Percentiles rank a stretch among this genome's conserved stretches.
These are phyloP conservation scores for Emmelina monodactyla DNA, from an alignment of 2,888 invertebrate species.

Conservation along the genomic window DNA sequence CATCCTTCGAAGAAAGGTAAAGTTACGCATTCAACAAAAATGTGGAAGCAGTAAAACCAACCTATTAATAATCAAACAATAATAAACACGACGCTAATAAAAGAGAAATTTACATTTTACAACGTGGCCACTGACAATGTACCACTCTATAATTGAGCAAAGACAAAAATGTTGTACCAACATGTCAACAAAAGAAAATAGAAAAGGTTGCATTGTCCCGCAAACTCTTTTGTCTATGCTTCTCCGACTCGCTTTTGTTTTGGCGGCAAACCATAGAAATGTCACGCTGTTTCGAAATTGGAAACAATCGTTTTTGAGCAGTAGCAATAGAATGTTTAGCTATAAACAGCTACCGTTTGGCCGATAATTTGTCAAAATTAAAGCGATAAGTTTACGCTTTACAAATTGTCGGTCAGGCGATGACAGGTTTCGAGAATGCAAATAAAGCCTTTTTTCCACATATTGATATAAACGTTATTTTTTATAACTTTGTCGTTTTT, in stretches of 20 bases:
- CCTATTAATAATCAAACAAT: conserved; percentile 22
- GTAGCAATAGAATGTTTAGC: conserved; percentile 21
- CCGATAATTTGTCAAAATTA: conserved; percentile 40
- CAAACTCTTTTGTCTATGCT: conserved; percentile 20
- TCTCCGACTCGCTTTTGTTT: conserved; percentile 26
- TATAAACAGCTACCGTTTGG: conserved; percentile 47
- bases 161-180: conserved; percentile 44
- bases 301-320: conserved; percentile 19
- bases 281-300: conserved; percentile 40
- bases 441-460: no score
- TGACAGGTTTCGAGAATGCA: no score
- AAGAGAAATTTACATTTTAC: conserved; percentile 44
- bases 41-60: conserved; percentile 49
- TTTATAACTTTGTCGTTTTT: no score
- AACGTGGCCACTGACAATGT: conserved; percentile 33
- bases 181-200: conserved; percentile 29
- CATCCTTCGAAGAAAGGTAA: conserved; percentile 13
- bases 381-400: conserved; percentile 26
- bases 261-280: conserved; percentile 47
- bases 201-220: conserved; percentile 8
- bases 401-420: conserved; percentile 9
- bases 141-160: conserved; percentile 58
- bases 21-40: conserved; percentile 27
- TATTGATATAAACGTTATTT: no score
- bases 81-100: conserved; percentile 21